Evolutionary conservation across 2,888 invertebrate genomes (phyloP).

Genomic region (Calliopum simillimum): DNA sequence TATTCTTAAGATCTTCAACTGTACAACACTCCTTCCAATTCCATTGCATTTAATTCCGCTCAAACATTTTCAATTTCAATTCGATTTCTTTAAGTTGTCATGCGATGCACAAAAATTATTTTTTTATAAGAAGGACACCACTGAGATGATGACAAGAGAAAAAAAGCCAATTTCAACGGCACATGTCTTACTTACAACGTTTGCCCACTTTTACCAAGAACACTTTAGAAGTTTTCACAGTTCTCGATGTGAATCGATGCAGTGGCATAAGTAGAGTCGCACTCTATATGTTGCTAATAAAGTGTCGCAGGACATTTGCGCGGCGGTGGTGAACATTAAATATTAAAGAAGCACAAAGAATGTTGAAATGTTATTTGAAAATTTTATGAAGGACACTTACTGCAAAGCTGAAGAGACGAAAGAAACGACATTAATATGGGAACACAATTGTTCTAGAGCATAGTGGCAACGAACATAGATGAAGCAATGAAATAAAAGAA

Average conservation of each 20-base stretch:
- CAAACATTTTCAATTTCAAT: conserved; percentile 23
- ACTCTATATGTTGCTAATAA: conserved; percentile 7
- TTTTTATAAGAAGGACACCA: conserved; percentile 8
- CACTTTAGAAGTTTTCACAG: no score
- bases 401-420: neutral
- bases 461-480: no score
- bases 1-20: no score
- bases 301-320: conserved; percentile 15
- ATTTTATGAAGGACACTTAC: conserved; percentile 2
- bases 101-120: neutral
- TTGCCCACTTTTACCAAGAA: no score
- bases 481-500: neutral
- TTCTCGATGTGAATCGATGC: no score
- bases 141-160: neutral
- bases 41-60: neutral
- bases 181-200: no score
- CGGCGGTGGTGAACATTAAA: conserved; percentile 9
- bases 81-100: conserved; percentile 6
- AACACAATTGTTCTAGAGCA: neutral
- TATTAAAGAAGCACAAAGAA: conserved; percentile 17
- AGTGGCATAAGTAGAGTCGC: no score
- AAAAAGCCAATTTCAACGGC: conserved; percentile 16
- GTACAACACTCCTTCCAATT: no score
- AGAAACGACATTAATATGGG: neutral
- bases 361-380: conserved; percentile 9